A percentile compares a stretch with the other conserved stretches of the same genome.
Conservation (phyloP, 2,797 vertebrate genomes). For the Serranus cabrilla region DNA sequence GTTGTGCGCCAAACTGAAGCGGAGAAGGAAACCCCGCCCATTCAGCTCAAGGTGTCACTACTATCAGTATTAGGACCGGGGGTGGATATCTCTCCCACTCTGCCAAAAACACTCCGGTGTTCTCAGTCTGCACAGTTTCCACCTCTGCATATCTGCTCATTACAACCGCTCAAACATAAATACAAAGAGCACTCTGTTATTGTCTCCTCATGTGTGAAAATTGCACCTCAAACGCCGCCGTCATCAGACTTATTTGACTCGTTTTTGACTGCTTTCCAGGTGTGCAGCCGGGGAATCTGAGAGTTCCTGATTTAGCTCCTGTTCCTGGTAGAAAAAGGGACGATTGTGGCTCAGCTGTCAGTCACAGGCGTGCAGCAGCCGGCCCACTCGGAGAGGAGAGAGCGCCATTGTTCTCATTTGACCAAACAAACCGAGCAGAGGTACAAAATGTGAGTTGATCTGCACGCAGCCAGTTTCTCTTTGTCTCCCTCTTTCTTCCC, state of each 20-base stretch:
- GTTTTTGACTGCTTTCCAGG: constrained; percentile 3
- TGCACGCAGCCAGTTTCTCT: constrained; percentile 26
- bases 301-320: neutral
- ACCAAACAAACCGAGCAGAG: constrained; percentile 1
- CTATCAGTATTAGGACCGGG: neutral
- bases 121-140: neutral
- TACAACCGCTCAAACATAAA: neutral
- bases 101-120: neutral
- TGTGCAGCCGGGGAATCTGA: neutral
- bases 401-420: constrained; percentile 12
- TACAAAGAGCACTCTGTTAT: neutral
- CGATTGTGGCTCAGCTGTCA: constrained; percentile 13
- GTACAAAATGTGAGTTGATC: constrained; percentile 10
- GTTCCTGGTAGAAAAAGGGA: neutral
- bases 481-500: constrained; percentile 7
- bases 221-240: neutral
- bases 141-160: neutral
- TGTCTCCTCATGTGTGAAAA: constrained; percentile 4
- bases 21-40: neutral
- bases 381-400: neutral
- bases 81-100: neutral
- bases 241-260: neutral
- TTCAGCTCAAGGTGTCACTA: constrained; percentile 2
- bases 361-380: too few relatives aligned
- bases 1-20: neutral